phyloP scores from a whole-genome alignment of 2,113 vertebrate genomes.

The human region GRCh38 chr13:36565001-36565500 shows the following conservation, averaged over 20 bases:
- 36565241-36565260: neutral
- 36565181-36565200: neutral
- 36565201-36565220: neutral
- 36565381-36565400: neutral
- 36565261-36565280: neutral
- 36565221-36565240: neutral
- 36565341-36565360: neutral
- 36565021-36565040: neutral
- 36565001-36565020: neutral
- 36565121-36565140: neutral
- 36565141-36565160: neutral
- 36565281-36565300: neutral
- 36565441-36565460: neutral
- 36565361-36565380: neutral
- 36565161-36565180: neutral
- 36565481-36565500: neutral
- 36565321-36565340: neutral
- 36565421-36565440: neutral
- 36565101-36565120: neutral
- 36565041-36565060: neutral
- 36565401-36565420: neutral
- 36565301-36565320: neutral
- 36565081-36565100: neutral
- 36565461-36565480: neutral
- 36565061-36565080: neutral